Conservation (phyloP, 1,140 invertebrate genomes). For the Yoshiicerus persimilis region DNA sequence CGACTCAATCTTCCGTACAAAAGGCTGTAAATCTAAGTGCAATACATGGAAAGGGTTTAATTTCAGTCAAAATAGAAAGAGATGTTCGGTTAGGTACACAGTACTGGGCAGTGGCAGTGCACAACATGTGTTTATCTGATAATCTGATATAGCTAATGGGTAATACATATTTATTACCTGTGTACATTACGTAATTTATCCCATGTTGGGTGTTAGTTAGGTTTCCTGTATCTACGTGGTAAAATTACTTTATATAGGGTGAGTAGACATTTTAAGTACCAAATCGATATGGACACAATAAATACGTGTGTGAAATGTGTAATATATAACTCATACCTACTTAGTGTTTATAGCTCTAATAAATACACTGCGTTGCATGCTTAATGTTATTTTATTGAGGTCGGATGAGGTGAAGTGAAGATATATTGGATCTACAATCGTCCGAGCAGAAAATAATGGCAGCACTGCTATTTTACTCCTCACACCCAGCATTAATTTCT, state of each 20-base stretch:
- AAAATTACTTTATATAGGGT: too few relatives aligned
- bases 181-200: background rate
- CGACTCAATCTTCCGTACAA: background rate
- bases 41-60: background rate
- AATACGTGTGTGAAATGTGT: background rate
- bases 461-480: background rate
- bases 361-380: background rate
- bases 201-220: too few relatives aligned
- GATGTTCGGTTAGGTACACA: background rate
- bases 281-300: background rate
- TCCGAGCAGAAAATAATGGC: background rate
- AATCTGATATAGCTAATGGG: background rate
- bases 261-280: background rate
- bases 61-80: background rate
- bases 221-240: too few relatives aligned
- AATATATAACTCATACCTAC: background rate
- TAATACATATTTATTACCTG: background rate
- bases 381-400: background rate
- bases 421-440: background rate
- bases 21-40: background rate
- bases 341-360: background rate
- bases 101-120: background rate
- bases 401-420: background rate
- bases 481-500: background rate
- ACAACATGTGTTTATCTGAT: background rate